phyloP scores from a whole-genome alignment of 1,140 invertebrate genomes.

The Ips nitidus region DNA sequence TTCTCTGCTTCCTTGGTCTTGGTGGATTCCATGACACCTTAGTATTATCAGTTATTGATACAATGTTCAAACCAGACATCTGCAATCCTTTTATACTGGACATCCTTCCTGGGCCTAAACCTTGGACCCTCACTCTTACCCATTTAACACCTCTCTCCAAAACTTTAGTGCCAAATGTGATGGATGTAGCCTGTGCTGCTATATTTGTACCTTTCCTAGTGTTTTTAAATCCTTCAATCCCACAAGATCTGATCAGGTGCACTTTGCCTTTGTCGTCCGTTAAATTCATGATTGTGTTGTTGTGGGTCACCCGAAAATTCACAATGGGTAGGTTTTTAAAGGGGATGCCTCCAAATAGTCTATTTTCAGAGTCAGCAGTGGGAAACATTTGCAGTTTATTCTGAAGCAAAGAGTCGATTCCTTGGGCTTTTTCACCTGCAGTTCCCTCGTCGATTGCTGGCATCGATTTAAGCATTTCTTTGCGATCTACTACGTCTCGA shows the following conservation, averaged over 20 bases:
- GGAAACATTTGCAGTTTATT: constrained; percentile 68
- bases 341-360: constrained; percentile 73
- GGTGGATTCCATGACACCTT: constrained; percentile 68
- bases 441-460: constrained; percentile 67
- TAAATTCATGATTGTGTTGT: constrained; percentile 84
- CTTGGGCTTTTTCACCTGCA: constrained; percentile 62
- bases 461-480: constrained; percentile 58
- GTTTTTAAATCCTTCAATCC: constrained; percentile 93
- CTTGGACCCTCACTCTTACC: constrained; percentile 73
- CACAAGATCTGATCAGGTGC: constrained; percentile 70
- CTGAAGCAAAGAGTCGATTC: constrained; percentile 59
- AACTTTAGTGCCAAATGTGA: constrained; percentile 69
- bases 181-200: constrained; percentile 90
- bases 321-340: constrained; percentile 81
- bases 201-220: constrained; percentile 94
- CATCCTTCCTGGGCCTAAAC: constrained; percentile 85
- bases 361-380: constrained; percentile 67
- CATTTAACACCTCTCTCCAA: constrained; percentile 71
- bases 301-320: constrained; percentile 76
- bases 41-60: constrained; percentile 89
- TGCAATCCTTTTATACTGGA: constrained; percentile 90
- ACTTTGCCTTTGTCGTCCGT: constrained; percentile 67
- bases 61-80: constrained; percentile 83
- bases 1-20: constrained; percentile 41
- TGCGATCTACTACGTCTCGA: constrained; percentile 59